Evolutionary conservation across 1,140 invertebrate genomes (phyloP).

Genomic region (Camponotus vicinus): DNA sequence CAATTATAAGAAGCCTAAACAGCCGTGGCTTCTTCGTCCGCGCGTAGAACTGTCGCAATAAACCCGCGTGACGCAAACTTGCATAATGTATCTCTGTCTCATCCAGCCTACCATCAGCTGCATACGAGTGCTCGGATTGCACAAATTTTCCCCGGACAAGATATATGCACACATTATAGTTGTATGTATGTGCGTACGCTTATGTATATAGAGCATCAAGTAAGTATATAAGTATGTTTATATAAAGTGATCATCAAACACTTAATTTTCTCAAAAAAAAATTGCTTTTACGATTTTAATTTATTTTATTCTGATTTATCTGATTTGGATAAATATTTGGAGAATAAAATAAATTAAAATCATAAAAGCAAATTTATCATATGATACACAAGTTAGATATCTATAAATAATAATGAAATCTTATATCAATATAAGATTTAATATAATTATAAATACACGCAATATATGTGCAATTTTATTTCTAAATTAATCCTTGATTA

Average conservation of each 20-base stretch:
- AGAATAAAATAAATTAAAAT: too few species aligned
- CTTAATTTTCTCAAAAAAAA: not conserved
- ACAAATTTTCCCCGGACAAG: conserved; percentile 36
- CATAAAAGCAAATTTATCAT: too few species aligned
- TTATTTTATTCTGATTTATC: not conserved
- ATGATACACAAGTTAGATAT: not conserved
- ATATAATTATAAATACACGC: not conserved
- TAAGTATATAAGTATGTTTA: not conserved
- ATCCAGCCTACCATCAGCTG: conserved; percentile 36
- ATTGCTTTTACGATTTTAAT: not conserved
- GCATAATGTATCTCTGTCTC: conserved; percentile 46
- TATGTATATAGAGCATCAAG: not conserved
- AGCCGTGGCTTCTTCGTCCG: not conserved
- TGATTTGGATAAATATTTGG: too few species aligned
- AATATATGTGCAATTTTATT: conserved; percentile 7
- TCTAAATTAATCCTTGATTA: not conserved
- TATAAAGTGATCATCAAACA: not conserved
- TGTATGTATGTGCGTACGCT: not conserved
- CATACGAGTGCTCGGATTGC: conserved; percentile 46
- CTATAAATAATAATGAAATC: not conserved
- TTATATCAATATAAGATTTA: not conserved
- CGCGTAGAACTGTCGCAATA: conserved; percentile 21
- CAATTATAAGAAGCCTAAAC: conserved; percentile 30
- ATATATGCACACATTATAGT: not conserved
- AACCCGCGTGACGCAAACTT: conserved; percentile 38